Conservation (phyloP, 2,113 vertebrate species). For the Melanostigma gelatinosum region DNA sequence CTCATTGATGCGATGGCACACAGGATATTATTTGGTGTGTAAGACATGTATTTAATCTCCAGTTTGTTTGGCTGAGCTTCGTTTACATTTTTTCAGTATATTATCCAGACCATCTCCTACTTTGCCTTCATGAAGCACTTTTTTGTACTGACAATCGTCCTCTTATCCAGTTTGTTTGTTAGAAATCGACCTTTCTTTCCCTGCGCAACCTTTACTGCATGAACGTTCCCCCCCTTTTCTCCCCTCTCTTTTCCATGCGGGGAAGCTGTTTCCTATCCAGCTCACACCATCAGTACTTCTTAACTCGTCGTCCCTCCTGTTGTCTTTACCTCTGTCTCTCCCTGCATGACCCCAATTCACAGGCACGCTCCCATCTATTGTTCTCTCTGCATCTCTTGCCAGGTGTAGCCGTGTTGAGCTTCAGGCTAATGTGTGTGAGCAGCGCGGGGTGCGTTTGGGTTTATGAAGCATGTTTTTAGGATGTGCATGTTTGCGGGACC, state of each 20-base stretch:
- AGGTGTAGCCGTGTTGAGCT: conserved; percentile 67
- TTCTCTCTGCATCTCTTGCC: conserved; percentile 60
- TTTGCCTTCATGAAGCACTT: background rate
- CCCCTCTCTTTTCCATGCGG: conserved; percentile 18
- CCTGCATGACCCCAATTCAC: conserved; percentile 74
- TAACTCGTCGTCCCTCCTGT: conserved; percentile 61
- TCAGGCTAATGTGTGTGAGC: conserved; percentile 60
- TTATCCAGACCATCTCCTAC: background rate
- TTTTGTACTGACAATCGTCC: background rate
- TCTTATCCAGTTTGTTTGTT: background rate
- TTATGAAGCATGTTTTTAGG: conserved; percentile 16
- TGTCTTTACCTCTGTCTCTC: conserved; percentile 71
- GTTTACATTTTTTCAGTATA: background rate
- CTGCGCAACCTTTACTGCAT: background rate
- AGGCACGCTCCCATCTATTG: conserved; percentile 61
- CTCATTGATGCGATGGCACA: background rate
- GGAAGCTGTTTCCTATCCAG: conserved; percentile 19
- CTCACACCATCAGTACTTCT: conserved; percentile 58
- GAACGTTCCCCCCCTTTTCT: background rate
- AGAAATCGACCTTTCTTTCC: background rate
- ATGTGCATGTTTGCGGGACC: conserved; percentile 30
- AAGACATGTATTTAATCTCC: background rate
- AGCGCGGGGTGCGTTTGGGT: conserved; percentile 4
- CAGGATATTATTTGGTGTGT: background rate
- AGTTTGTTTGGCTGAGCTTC: background rate